Evolutionary conservation across 1,140 invertebrate species (phyloP).

Genomic region (Tetragonula clypearis): DNA sequence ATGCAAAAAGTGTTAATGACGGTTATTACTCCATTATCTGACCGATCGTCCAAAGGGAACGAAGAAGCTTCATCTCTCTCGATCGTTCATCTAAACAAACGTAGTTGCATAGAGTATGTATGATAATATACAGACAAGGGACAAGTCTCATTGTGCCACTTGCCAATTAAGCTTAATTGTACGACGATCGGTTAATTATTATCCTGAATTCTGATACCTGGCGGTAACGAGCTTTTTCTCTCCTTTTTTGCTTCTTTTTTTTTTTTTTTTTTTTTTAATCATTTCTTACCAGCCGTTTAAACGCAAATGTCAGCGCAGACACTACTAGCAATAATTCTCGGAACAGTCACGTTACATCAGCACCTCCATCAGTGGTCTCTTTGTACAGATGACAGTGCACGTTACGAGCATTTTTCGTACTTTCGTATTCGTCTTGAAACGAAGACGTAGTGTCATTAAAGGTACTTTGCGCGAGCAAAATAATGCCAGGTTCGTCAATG

Average conservation of each 20-base stretch:
- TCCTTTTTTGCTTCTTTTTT: no score
- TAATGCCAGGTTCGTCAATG: constrained; percentile 55
- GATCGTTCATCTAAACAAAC: no score
- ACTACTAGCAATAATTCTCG: background rate
- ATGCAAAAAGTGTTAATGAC: constrained; percentile 33
- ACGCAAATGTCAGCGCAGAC: background rate
- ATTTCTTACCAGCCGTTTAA: background rate
- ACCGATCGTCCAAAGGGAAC: background rate
- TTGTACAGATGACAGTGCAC: background rate
- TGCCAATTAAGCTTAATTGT: constrained; percentile 3
- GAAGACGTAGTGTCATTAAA: constrained; percentile 49
- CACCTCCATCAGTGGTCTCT: background rate
- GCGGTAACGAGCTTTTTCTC: background rate
- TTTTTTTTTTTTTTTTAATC: no score
- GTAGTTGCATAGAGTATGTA: no score
- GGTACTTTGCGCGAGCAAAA: constrained; percentile 12
- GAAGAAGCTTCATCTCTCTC: background rate
- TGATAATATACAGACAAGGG: background rate
- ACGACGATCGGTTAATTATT: background rate
- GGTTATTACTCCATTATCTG: constrained; percentile 30
- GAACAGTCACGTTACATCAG: constrained; percentile 15
- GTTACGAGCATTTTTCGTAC: background rate
- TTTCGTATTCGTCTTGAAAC: background rate
- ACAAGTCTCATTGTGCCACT: background rate
- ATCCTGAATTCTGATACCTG: background rate